Conservation (phyloP, 2,888 invertebrate genomes). For the Zaprionus bogoriensis region DNA sequence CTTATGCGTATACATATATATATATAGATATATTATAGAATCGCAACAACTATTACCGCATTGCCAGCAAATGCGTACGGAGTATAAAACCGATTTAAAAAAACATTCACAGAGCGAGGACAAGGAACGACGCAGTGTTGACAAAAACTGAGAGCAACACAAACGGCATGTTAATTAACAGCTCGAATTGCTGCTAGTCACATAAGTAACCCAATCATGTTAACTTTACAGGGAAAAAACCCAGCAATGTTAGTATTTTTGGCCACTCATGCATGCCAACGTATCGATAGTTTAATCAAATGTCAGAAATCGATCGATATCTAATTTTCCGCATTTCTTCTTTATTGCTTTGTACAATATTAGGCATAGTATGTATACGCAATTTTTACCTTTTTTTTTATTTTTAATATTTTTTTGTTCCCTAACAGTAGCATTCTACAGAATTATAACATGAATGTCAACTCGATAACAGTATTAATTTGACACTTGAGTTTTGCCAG, state of each 20-base stretch:
- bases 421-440: not conserved
- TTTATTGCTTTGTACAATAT: too few relatives aligned
- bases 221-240: not conserved
- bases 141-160: slow-evolving; percentile 52
- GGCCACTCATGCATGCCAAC: not conserved
- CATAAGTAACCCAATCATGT: not conserved
- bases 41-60: slow-evolving; percentile 33
- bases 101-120: slow-evolving; percentile 25
- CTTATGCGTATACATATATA: slow-evolving; percentile 2
- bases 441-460: not conserved
- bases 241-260: not conserved
- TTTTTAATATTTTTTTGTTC: not conserved
- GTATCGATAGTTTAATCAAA: too few relatives aligned
- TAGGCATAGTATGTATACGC: too few relatives aligned
- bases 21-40: slow-evolving; percentile 10
- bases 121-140: slow-evolving; percentile 44
- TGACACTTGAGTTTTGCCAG: not conserved
- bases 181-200: not conserved
- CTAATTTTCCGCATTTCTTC: too few relatives aligned
- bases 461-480: not conserved
- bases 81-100: slow-evolving; percentile 11
- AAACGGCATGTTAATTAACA: slow-evolving; percentile 44
- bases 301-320: too few relatives aligned
- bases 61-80: slow-evolving; percentile 44
- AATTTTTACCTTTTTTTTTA: too few relatives aligned